Evolutionary conservation across 1,140 invertebrate genomes (phyloP).

Genomic region (Leptinotarsa undecemlineata): DNA sequence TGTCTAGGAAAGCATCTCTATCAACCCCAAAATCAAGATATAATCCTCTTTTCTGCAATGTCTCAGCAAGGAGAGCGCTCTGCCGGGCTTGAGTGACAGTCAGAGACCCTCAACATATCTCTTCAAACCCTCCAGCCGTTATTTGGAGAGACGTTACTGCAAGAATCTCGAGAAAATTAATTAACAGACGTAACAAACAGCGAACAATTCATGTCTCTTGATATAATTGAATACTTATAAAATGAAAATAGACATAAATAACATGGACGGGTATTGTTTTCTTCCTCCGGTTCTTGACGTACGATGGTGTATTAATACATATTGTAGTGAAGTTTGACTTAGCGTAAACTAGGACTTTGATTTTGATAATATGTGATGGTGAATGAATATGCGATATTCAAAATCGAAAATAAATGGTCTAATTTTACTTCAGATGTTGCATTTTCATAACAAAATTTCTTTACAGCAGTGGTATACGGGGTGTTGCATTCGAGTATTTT

Average conservation of each 20-base stretch:
- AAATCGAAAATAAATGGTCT: too few relatives aligned
- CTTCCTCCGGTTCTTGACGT: too few relatives aligned
- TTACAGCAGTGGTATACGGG: too few relatives aligned
- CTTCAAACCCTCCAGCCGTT: conserved; percentile 8
- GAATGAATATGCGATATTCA: too few relatives aligned
- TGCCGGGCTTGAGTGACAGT: background rate
- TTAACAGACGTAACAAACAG: conserved; percentile 11
- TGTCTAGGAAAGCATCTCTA: background rate
- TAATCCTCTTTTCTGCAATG: conserved; percentile 19
- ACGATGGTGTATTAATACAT: too few relatives aligned
- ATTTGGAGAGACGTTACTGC: conserved; percentile 9
- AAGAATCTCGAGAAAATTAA: conserved; percentile 7
- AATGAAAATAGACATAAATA: background rate
- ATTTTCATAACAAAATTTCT: too few relatives aligned
- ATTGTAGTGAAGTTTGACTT: too few relatives aligned
- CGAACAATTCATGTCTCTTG: conserved; percentile 10
- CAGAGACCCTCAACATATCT: conserved; percentile 15
- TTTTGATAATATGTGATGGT: too few relatives aligned
- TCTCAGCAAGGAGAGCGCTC: background rate
- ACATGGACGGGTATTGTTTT: background rate
- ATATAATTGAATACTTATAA: conserved; percentile 14
- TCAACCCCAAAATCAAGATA: conserved; percentile 1
- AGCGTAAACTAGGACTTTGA: too few relatives aligned
- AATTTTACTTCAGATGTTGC: too few relatives aligned
- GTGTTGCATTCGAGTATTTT: too few relatives aligned